These are phyloP conservation scores for Phylloscopus collybita DNA, from an alignment of 2,797 vertebrate genomes.

Conservation along the genomic window DNA sequence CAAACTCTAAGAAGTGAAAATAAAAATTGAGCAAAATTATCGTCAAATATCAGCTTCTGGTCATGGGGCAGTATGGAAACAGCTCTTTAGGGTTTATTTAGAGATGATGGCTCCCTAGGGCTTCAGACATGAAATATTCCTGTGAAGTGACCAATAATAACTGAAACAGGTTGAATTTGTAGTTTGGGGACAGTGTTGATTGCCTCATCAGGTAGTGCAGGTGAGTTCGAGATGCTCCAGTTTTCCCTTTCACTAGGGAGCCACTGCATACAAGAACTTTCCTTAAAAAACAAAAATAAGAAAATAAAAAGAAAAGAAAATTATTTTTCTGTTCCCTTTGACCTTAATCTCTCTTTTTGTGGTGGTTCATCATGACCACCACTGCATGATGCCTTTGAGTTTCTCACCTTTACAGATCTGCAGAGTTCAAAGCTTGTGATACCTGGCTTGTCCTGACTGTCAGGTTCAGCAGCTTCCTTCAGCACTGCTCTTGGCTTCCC, in stretches of 20 bases:
- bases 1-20: neutral
- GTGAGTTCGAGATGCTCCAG: neutral
- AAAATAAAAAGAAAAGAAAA: fast-evolving
- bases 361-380: neutral
- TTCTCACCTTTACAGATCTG: neutral
- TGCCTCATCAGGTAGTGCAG: neutral
- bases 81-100: neutral
- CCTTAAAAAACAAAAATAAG: neutral
- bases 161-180: neutral
- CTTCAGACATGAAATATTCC: neutral
- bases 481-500: neutral
- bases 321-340: neutral
- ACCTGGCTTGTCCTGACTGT: neutral
- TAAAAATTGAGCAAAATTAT: neutral
- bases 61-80: neutral
- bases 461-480: neutral
- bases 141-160: neutral
- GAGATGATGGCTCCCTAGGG: neutral
- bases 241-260: neutral
- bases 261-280: neutral
- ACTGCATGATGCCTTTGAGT: fast-evolving
- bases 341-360: neutral
- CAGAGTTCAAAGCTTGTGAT: neutral
- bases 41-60: neutral
- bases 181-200: neutral